Base-by-base conservation (phyloP, 2,888 invertebrate species). In the Spilarctia lutea region DNA sequence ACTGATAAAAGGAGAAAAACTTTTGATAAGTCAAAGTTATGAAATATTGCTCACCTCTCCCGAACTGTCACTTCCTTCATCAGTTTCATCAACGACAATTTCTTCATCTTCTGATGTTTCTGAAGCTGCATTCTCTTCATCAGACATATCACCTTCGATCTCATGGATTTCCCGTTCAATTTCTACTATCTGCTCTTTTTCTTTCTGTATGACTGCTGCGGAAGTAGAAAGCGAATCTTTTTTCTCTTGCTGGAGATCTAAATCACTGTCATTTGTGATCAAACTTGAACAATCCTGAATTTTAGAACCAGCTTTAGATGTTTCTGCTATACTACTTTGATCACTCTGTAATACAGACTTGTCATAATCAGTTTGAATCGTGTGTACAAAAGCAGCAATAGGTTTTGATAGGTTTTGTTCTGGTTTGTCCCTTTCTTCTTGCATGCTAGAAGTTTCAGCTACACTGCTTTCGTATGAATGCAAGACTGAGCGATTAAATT, bases 131-230 rank as follows among this genome's bases (percentile, higher is more conserved):
- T 81, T 86, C 76, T 75, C 80, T 77, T 87, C 91, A 80, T 92
- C 91, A 4, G 92, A 93, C 89, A 94, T 92, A 76, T 93, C 94
- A 39, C 87, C 92, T 81, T 94, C 94, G 68, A 95, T 91, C 85
- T 94, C 95, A 88, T 92, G 89, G 30, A 95, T 95, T 80, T 95
- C 95, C n/a, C 94, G 86, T 74, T 94, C 94, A 68, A 96, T 94
- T 80, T 95, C 95, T 4, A 93, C 94, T 70, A 95, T 94, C 74
- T 86, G 90, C 73, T 93, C 91, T 77, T 92, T 95, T 79, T 95
- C 93, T 78, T 91, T 94, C 78, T 92, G 93, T 76, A 92, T 92
- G 1, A 89, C 91, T 30, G 88, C 89, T 10, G 88, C 79, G n/a
- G 85, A 84, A 18, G 81, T 79, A 75, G 82, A 79, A 24, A 79